Evolutionary conservation across 2,113 vertebrate species (phyloP), one percentile per base, ranked within the genome.

Genomic region (Gila orcuttii): DNA sequence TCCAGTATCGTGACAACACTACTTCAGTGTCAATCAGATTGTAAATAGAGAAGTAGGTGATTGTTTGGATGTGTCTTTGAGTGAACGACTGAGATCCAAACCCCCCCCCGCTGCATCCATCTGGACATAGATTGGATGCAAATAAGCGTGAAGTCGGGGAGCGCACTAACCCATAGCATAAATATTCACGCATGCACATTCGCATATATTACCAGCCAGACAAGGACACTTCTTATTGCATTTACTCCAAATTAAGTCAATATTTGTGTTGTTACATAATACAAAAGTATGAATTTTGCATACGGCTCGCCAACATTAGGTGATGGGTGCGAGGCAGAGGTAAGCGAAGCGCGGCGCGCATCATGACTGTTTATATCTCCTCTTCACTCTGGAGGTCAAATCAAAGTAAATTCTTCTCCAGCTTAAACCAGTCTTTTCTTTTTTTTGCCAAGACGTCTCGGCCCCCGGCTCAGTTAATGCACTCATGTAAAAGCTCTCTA

Each of bases 401-500:
- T 93, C 94, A 95, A 96, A 96, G 95, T 95, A 93, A 95, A 86
- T 89, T 88, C 90, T 90, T 91, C 93, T 92, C 91, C 91, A 90
- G 90, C 85, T 93, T 93, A 95, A 94, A 92, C 90, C 91, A 90
- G 88, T 92, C 92, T 93, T 91, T 89, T 94, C 94, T 94, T 92
- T 84, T 50, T 66, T 47, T 64, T 62, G 60, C 64, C 82, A 86
- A 71, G 82, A 52, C 87, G 81, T 86, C 87, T 89, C 85, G 50
- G 76, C 75, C 88, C 92, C 92, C 90, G 93, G 94, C 93, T 94
- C 92, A 93, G 94, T 94, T 94, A 95, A 95, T 94, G 90, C 93
- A 94, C 91, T 95, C 94, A 93, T 94, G 94, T 93, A 93, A 93
- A 92, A 91, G 93, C 94, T 95, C 94, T 94, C 92, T 91, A 90